Base-by-base conservation (phyloP, 2,113 vertebrate genomes). In the Mirza zaza region DNA sequence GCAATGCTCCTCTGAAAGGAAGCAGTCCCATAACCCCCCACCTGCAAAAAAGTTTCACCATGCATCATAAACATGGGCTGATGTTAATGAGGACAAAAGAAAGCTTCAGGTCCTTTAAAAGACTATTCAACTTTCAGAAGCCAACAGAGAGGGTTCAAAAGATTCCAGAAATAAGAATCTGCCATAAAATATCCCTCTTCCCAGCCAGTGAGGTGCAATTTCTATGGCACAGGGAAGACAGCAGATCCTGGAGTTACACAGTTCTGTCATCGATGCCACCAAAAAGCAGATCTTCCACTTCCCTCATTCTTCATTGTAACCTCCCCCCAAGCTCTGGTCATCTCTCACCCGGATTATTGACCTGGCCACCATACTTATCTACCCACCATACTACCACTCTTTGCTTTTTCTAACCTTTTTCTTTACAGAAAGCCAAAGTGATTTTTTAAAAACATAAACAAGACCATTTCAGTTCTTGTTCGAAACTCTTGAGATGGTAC, bases 61-160 rank as follows among this genome's bases (percentile, higher is more conserved):
- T 42, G 88, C 82, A 36, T 94, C 71, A 75, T 36, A 86, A 77
- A 63, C 4, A 89, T 87, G 82, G 79, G 65, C 91, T 88, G 65
- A 48, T 79, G 10, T 29, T n/a, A 45, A 6, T 20, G 77, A 82
- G 83, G 42, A 73, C 92, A 85, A 97, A 90, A 84, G 52, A 50
- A 50, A 93, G 70, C 23, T 89, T 45, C 25, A 89, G 68, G n/a
- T 39, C 29, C 48, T 94, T 83, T 90, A 68, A 80, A 95, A 92
- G 27, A 88, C 34, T 34, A 23, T 97, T 92, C 34, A 55, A 20
- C 29, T 96, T 89, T 82, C 32, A 76, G 80, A 81, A 90, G 45
- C 50, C 71, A 95, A 76, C 5, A 27, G 0, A 80, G 27, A 91
- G 50, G 6, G 20, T 65, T 79, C 67, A 80, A 83, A 91, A 86